Conservation (phyloP, 2,113 vertebrate genomes). For the Lagopus muta region DNA sequence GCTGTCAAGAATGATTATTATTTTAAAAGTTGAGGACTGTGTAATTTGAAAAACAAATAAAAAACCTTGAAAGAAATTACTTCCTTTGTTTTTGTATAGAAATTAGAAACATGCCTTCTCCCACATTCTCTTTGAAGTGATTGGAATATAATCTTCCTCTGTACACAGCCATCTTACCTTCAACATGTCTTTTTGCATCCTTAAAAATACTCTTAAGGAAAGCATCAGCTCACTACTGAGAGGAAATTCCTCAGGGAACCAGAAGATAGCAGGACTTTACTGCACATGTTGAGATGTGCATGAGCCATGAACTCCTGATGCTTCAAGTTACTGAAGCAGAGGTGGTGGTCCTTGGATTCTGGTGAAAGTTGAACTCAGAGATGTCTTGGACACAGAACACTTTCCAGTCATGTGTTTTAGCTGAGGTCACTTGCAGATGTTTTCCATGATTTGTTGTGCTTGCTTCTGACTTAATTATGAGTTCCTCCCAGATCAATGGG, state of each 20-base stretch:
- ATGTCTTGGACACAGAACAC: background rate
- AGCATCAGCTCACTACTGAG: background rate
- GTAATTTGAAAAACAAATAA: constrained; percentile 77
- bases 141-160: constrained; percentile 54
- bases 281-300: background rate
- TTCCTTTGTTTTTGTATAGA: constrained; percentile 73
- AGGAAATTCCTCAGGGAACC: background rate
- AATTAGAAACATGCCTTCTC: constrained; percentile 62
- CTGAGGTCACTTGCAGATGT: constrained; percentile 35
- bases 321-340: background rate
- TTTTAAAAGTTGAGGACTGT: constrained; percentile 76
- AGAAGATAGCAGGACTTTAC: background rate
- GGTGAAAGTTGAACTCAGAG: constrained; percentile 4
- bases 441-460: background rate
- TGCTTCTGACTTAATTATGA: constrained; percentile 18
- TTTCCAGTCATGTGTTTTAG: background rate
- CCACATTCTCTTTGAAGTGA: constrained; percentile 56
- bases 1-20: constrained; percentile 79
- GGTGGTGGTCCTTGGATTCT: background rate
- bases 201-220: background rate
- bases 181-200: background rate
- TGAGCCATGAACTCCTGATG: background rate
- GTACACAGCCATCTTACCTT: constrained; percentile 49
- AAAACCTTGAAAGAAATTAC: constrained; percentile 71
- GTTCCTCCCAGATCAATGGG: constrained; percentile 28